Percentiles rank a stretch among this genome's conserved stretches.
Evolutionary conservation across 1,140 invertebrate genomes (phyloP).

Genomic region (Eulimnadia texana): DNA sequence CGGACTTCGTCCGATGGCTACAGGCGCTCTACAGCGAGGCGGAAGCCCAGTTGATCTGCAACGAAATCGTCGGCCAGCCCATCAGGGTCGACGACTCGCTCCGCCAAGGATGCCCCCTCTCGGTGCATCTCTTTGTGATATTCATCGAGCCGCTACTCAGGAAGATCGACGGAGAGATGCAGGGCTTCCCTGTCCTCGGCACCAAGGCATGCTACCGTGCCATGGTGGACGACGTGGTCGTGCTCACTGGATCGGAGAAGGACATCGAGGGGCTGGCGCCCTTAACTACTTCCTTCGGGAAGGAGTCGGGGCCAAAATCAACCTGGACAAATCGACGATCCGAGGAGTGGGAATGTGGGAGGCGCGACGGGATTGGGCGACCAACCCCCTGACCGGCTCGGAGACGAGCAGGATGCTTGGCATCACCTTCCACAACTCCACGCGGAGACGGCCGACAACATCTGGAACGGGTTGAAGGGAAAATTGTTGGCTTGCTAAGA

Average conservation of each 20-base stretch:
- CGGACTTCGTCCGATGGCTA: background rate
- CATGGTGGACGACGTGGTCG: background rate
- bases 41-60: background rate
- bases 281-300: background rate
- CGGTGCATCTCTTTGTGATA: no score
- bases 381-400: background rate
- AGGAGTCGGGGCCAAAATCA: background rate
- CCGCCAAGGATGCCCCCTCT: no score
- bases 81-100: no score
- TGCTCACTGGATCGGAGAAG: background rate
- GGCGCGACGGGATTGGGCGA: background rate
- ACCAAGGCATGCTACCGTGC: background rate
- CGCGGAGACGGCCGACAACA: background rate
- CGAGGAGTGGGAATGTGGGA: background rate
- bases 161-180: no score
- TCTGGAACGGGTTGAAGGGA: background rate
- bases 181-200: background rate
- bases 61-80: background rate
- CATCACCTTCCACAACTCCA: background rate
- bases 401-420: background rate
- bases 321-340: background rate
- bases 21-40: background rate
- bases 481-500: background rate
- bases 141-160: no score
- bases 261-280: background rate